Base-by-base conservation (phyloP, 2,113 vertebrate genomes). In the Odocoileus virginianus region DNA sequence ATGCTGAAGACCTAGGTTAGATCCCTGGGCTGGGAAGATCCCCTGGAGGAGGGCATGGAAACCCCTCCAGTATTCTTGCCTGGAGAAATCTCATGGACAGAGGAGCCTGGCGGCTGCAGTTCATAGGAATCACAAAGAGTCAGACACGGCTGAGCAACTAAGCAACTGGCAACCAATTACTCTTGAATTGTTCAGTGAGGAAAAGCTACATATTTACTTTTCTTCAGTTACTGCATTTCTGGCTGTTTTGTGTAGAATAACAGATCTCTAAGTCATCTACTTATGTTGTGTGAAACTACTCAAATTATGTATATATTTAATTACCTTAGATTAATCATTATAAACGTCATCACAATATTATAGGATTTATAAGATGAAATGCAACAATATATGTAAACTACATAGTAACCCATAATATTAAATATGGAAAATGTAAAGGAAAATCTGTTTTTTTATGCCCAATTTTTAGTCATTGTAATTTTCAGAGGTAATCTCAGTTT, bases 61-160 rank as follows among this genome's bases (percentile, higher is more conserved):
- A 23, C n/a, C 9, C 19, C 19, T 74, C 10, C n/a, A 23, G 33
- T 3, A 74, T 74, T 23, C 67, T 71, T 40, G n/a, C 19, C 11
- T 23, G n/a, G 67, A 71, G n/a, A 71, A 71, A 23, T 21, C 19
- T 21, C 21, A 74, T 3, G n/a, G 10, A 74, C 64, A 67, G 33
- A 67, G 16, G 8, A 19, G 4, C 64, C 64, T 36, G 64, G 64
- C 16, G 33, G 64, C 33, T 36, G 64, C 1, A 0, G 16, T 67
- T 36, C 33, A 5, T 5, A 8, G 2, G 1, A 17, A 17, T 67
- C 8, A 0, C 33, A 19, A 33, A 55, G 54, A 67, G 64, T 67
- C 4, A 0, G 64, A n/a, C 17, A 67, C 9, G 16, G 33, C 64
- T 67, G 64, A 67, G 64, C 33, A 67, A n/a, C 61, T 67, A n/a